These are phyloP conservation scores for Lasioglossum baleicum DNA, from an alignment of 1,140 invertebrate species.

Conservation along the genomic window DNA sequence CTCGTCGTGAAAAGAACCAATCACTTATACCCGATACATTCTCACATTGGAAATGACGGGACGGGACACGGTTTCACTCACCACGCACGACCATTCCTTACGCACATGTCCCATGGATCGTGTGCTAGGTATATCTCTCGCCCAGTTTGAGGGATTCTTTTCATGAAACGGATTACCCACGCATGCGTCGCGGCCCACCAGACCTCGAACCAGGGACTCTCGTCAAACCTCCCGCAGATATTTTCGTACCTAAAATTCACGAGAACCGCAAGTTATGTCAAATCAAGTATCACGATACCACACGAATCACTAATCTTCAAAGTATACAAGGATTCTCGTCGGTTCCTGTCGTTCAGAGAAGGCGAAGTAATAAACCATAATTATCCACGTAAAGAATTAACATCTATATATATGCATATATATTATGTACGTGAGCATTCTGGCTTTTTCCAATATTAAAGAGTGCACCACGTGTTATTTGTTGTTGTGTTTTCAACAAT, in stretches of 20 bases:
- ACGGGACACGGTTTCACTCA: constrained; percentile 10
- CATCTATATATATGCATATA: too few relatives aligned
- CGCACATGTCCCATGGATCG: constrained; percentile 14
- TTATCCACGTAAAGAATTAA: too few relatives aligned
- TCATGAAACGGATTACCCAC: constrained; percentile 25
- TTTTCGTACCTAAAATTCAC: not conserved
- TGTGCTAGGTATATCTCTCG: constrained; percentile 1
- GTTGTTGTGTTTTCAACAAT: not conserved
- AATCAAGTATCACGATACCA: not conserved
- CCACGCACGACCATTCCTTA: constrained; percentile 9
- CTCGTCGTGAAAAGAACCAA: constrained; percentile 38
- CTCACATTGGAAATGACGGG: constrained; percentile 8
- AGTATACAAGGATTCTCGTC: not conserved
- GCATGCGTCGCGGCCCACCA: constrained; percentile 12
- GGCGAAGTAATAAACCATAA: too few relatives aligned
- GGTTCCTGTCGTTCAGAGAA: not conserved
- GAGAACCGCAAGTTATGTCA: not conserved
- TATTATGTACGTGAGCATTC: too few relatives aligned
- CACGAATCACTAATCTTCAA: too few relatives aligned
- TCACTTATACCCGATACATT: constrained; percentile 33
- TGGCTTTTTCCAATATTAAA: too few relatives aligned
- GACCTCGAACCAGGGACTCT: not conserved
- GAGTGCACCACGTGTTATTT: not conserved
- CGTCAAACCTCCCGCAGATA: not conserved
- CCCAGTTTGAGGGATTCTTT: constrained; percentile 39